phyloP scores from a whole-genome alignment of 92 coral and sea anemone species.

The Parazoanthus swiftii region DNA sequence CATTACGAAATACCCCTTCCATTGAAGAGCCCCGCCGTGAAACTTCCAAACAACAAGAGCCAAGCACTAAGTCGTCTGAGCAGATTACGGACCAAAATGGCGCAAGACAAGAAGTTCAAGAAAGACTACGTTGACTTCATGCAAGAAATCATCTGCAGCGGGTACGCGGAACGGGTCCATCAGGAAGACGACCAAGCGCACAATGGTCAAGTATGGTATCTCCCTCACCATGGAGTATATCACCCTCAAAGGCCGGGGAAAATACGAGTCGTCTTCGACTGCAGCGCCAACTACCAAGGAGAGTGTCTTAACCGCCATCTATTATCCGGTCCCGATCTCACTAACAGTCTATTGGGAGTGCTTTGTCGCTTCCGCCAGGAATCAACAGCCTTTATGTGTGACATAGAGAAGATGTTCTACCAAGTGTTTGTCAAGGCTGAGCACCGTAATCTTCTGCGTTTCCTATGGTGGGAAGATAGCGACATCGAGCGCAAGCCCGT shows the following conservation, averaged over 20 bases:
- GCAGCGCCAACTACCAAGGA: neutral
- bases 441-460: constrained; percentile 43
- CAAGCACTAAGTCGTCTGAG: constrained; percentile 21
- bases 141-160: constrained; percentile 18
- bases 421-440: constrained; percentile 37
- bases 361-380: constrained; percentile 40
- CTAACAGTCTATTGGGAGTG: constrained; percentile 31
- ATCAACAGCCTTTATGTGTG: constrained; percentile 33
- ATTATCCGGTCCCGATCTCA: neutral
- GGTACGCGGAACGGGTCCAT: constrained; percentile 42
- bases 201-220: constrained; percentile 31
- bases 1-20: constrained; percentile 31
- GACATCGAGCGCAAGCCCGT: constrained; percentile 16
- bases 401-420: constrained; percentile 44
- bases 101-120: constrained; percentile 11
- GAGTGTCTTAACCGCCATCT: neutral
- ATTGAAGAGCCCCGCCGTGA: neutral
- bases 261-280: constrained; percentile 19
- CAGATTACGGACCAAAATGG: constrained; percentile 16
- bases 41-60: constrained; percentile 17
- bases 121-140: constrained; percentile 30
- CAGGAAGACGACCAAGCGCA: neutral
- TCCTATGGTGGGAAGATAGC: constrained; percentile 49
- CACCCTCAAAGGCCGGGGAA: constrained; percentile 43
- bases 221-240: constrained; percentile 43